These are phyloP conservation scores for Dallia pectoralis DNA, from an alignment of 2,797 vertebrate species.

Conservation along the genomic window DNA sequence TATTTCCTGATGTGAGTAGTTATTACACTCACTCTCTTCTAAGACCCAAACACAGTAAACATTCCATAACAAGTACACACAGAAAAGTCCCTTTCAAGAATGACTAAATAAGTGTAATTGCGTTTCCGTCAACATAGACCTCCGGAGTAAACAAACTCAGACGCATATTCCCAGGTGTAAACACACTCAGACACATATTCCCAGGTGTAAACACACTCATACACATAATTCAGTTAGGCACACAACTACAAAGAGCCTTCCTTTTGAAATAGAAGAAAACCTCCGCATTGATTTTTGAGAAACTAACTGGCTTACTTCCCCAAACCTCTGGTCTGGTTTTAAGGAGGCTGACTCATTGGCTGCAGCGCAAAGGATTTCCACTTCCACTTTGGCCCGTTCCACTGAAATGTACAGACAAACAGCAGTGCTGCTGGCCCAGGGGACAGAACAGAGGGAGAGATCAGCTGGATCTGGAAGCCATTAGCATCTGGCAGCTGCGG, in stretches of 20 bases:
- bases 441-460: conserved; percentile 49
- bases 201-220: conserved; percentile 45
- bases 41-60: conserved; percentile 20
- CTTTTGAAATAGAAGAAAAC: conserved; percentile 46
- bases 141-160: conserved; percentile 45
- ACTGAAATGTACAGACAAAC: conserved; percentile 46
- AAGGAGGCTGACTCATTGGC: conserved; percentile 70
- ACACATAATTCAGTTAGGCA: conserved; percentile 57
- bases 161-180: conserved; percentile 49
- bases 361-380: conserved; percentile 67
- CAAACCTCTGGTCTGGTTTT: conserved; percentile 61
- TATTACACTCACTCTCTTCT: background rate
- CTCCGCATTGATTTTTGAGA: conserved; percentile 65
- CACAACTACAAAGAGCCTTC: conserved; percentile 62
- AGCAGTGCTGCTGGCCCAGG: background rate
- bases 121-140: conserved; percentile 50
- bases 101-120: conserved; percentile 58
- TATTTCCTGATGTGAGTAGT: background rate
- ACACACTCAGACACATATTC: conserved; percentile 52
- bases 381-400: conserved; percentile 64
- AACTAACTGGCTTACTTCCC: conserved; percentile 58
- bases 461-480: conserved; percentile 65
- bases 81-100: conserved; percentile 51
- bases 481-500: conserved; percentile 67
- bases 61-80: conserved; percentile 48